A percentile compares a stretch with the other conserved stretches of the same genome.
Conservation (phyloP, 1,140 invertebrate species). For the Pseudachorutes palmiensis region DNA sequence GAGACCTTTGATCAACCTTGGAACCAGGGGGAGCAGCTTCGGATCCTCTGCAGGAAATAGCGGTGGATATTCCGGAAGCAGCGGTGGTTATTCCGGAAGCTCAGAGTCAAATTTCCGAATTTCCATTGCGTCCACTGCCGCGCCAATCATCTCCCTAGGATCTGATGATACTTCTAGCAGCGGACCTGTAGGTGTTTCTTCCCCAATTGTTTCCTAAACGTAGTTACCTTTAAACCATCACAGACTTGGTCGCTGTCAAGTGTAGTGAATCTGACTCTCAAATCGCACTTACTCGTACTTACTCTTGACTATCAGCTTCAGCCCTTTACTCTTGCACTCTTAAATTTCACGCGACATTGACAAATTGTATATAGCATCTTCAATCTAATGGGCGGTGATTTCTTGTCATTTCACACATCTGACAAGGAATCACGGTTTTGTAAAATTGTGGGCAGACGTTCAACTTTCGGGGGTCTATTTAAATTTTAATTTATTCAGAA, state of each 20-base stretch:
- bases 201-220: slow-evolving; percentile 25
- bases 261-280: neutral
- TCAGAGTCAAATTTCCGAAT: slow-evolving; percentile 37
- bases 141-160: slow-evolving; percentile 16
- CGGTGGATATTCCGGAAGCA: slow-evolving; percentile 17
- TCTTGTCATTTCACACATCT: no score
- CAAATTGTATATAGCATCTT: no score
- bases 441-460: no score
- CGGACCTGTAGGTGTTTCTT: slow-evolving; percentile 38
- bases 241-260: no score
- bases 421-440: no score
- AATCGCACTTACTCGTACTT: neutral
- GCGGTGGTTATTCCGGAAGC: slow-evolving; percentile 4
- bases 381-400: no score
- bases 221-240: no score
- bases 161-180: slow-evolving; percentile 17
- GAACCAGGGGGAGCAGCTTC: slow-evolving; percentile 12
- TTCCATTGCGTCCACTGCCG: slow-evolving; percentile 29
- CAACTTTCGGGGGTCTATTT: no score
- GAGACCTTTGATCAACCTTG: slow-evolving; percentile 35
- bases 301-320: neutral
- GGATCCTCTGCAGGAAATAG: slow-evolving; percentile 12
- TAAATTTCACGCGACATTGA: no score
- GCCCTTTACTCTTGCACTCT: neutral
- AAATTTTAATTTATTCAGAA: no score